These are phyloP conservation scores for Tetheella fluctuosa DNA, from an alignment of 2,888 invertebrate species.

Conservation along the genomic window DNA sequence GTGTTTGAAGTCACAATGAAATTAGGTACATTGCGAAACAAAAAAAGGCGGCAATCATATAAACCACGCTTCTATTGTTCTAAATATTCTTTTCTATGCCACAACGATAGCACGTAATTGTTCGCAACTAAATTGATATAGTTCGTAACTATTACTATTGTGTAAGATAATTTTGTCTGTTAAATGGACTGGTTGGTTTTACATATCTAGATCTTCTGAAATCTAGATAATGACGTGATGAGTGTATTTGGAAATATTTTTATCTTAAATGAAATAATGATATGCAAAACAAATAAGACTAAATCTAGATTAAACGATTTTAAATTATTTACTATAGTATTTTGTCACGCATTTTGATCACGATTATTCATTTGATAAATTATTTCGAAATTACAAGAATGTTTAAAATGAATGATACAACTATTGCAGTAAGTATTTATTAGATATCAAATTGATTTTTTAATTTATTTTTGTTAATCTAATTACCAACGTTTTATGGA, in stretches of 20 bases:
- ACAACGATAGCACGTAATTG: constrained; percentile 3
- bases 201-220: not conserved
- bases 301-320: not conserved
- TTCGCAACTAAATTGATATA: constrained; percentile 8
- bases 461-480: too few species aligned
- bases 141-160: not conserved
- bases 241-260: not conserved
- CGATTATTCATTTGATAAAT: not conserved
- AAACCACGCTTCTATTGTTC: not conserved
- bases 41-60: not conserved
- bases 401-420: too few species aligned
- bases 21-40: not conserved
- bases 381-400: not conserved
- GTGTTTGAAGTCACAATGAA: not conserved
- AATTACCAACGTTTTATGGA: too few species aligned
- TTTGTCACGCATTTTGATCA: too few species aligned
- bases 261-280: not conserved
- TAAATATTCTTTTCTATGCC: not conserved
- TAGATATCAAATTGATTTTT: too few species aligned
- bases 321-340: not conserved
- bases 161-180: not conserved
- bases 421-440: too few species aligned
- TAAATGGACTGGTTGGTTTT: not conserved
- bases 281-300: not conserved
- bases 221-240: not conserved